phyloP scores from a whole-genome alignment of 1,140 invertebrate species.

The Medauroidea extradentata region DNA sequence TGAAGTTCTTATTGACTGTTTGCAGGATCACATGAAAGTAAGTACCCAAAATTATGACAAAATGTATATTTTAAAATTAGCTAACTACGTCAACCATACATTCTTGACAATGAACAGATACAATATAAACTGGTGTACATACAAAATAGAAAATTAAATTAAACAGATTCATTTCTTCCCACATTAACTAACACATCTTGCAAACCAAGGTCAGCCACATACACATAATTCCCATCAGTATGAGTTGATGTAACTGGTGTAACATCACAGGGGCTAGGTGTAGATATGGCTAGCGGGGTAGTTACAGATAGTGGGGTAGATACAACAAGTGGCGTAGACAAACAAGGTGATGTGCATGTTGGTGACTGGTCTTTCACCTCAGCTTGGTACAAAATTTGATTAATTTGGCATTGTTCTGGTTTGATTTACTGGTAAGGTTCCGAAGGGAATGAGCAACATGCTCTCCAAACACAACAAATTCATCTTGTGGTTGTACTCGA shows the following conservation, averaged over 20 bases:
- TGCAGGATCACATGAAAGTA: conserved; percentile 27
- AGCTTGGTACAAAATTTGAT: background rate
- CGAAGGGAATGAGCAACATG: background rate
- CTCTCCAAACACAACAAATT: conserved; percentile 3
- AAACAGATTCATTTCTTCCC: background rate
- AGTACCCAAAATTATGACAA: background rate
- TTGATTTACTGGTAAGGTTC: background rate
- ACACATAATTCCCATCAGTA: background rate
- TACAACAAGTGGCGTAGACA: too few species aligned
- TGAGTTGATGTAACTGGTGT: too few species aligned
- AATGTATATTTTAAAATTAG: background rate
- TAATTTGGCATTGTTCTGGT: background rate
- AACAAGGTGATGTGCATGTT: background rate
- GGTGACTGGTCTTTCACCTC: conserved; percentile 1
- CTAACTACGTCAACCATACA: background rate
- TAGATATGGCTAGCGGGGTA: background rate
- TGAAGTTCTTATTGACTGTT: conserved; percentile 23
- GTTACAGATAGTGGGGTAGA: background rate
- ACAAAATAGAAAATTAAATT: background rate
- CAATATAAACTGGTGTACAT: background rate
- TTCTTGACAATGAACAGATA: background rate
- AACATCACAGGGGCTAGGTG: background rate
- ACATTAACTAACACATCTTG: background rate
- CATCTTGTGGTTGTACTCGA: background rate
- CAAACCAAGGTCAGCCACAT: background rate